Base-by-base conservation (phyloP, 2,888 invertebrate genomes). In the Nemurella pictetii region DNA sequence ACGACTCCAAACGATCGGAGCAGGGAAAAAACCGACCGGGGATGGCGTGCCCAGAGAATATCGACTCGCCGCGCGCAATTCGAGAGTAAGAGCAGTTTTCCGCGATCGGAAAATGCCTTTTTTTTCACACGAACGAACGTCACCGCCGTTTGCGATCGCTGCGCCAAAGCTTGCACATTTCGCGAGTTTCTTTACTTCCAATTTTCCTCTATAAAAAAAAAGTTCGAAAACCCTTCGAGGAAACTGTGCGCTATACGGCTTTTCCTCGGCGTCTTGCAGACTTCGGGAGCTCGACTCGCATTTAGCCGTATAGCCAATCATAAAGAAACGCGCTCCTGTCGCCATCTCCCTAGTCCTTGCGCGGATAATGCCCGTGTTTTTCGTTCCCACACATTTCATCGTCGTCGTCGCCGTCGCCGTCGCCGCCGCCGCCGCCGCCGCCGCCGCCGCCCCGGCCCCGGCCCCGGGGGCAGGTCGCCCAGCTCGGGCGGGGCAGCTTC, bases 401-500 rank as follows among this genome's bases (percentile, higher is more conserved):
- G 36, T 9, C 15, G 15, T 36, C 36, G 15, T 7, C 75, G 28
- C 9, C 75, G 28, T 25, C 26, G 75, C 75, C 36, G 7, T 36
- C 9, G 15, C 9, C 9, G 36, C 36, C 36, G 36, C 15, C 36
- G 15, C 15, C n/a, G n/a, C n/a, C n/a, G n/a, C n/a, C n/a, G n/a
- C n/a, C n/a, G n/a, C n/a, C 20, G 26, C 74, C 74, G 74, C 74
- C 74, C 74, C n/a, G 74, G 74, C n/a, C 25, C 74, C 75, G 26
- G n/a, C 25, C 27, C 27, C 27, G 15, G 30, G 29, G 78, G 29
- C 28, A 29, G 78, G 30, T n/a, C 28, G 27, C n/a, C 30, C 35
- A 30, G 35, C 32, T 80, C 26, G 80, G 74, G 55, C 72, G 80
- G 30, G 25, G 32, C 30, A 25, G 36, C 84, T 84, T 84, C 84